Percentiles rank a stretch among this genome's conserved stretches.
Evolutionary conservation across 1,140 invertebrate species (phyloP).

Genomic region (Anoplophora glabripennis): DNA sequence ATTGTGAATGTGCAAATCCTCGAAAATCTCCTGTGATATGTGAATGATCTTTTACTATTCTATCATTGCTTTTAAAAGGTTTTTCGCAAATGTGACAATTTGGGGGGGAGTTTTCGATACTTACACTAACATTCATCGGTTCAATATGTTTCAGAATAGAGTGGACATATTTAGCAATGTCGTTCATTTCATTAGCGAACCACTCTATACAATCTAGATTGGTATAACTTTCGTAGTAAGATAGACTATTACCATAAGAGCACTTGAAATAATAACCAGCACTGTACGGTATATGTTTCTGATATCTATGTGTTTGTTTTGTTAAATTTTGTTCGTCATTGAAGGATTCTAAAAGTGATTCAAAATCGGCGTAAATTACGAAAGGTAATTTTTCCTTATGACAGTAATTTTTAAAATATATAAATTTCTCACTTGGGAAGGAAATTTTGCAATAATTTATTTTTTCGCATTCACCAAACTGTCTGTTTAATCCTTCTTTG

Average conservation of each 20-base stretch:
- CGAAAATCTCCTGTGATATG: slow-evolving; percentile 39
- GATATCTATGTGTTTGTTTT: not conserved
- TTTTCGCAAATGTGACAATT: slow-evolving; percentile 40
- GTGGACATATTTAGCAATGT: not conserved
- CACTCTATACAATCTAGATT: slow-evolving; percentile 5
- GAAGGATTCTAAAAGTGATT: slow-evolving; percentile 31
- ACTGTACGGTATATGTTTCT: slow-evolving; percentile 2
- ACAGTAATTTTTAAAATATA: slow-evolving; percentile 10
- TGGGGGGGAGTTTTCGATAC: slow-evolving; percentile 3
- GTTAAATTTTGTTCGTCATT: not conserved
- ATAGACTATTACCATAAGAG: slow-evolving; percentile 5
- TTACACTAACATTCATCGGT: slow-evolving; percentile 19
- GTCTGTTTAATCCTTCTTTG: slow-evolving; percentile 17
- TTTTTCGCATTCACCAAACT: slow-evolving; percentile 21
- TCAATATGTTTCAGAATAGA: not conserved
- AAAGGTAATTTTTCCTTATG: slow-evolving; percentile 35
- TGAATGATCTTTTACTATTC: slow-evolving; percentile 9
- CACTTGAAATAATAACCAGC: slow-evolving; percentile 13
- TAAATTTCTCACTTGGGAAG: slow-evolving; percentile 22
- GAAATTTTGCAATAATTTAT: slow-evolving; percentile 23
- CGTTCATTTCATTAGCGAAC: not conserved
- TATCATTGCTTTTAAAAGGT: slow-evolving; percentile 11
- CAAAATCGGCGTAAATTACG: slow-evolving; percentile 44
- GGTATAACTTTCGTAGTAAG: slow-evolving; percentile 2
- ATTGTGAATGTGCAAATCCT: slow-evolving; percentile 37